Conservation (phyloP, 2,113 vertebrate species). For the Oceanodroma tethys region DNA sequence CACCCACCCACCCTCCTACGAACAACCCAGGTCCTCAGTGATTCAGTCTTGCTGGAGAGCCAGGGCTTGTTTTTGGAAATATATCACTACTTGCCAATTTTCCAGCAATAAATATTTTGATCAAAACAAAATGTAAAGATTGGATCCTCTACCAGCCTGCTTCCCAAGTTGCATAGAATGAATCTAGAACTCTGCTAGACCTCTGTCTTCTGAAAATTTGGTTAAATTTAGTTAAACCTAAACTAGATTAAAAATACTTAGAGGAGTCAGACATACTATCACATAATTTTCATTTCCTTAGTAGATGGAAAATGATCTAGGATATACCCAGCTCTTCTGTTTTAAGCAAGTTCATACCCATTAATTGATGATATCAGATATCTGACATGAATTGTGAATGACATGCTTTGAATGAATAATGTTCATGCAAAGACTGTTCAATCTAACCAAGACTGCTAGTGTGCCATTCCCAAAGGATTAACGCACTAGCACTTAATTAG, state of each 20-base stretch:
- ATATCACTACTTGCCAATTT: neutral
- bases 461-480: neutral
- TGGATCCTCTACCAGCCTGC: neutral
- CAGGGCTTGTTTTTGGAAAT: neutral
- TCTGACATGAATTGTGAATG: neutral
- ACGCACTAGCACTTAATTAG: neutral
- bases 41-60: neutral
- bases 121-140: neutral
- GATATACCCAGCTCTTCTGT: neutral
- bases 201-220: neutral
- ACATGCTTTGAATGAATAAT: neutral
- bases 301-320: neutral
- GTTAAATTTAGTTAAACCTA: neutral
- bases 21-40: neutral
- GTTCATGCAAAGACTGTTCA: neutral
- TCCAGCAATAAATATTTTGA: neutral
- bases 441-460: neutral
- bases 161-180: neutral
- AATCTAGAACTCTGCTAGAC: neutral
- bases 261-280: neutral
- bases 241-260: neutral
- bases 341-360: neutral
- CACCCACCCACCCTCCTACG: neutral
- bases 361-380: neutral
- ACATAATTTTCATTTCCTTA: neutral